Evolutionary conservation across 2,888 invertebrate species (phyloP), one percentile per base, ranked within the genome.

Genomic region (Trissolcus japonicus): DNA sequence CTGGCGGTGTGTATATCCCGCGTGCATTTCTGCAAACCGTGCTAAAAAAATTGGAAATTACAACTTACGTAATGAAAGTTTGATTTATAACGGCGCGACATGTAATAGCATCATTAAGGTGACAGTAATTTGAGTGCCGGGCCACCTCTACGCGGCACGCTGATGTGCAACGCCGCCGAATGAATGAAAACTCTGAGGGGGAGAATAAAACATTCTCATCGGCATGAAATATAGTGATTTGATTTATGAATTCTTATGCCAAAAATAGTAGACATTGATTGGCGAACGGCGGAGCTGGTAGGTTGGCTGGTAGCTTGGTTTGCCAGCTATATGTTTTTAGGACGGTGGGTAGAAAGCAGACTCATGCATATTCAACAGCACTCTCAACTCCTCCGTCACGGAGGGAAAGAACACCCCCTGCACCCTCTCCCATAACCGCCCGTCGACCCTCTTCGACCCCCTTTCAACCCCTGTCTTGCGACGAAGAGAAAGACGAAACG

Each of bases 291-390:
- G 56, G 63, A 63, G 75, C 54, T 65, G 67, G 72, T 56, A 66
- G 61, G 74, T 65, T 68, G 74, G 66, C 66, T 65, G 80, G 73
- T 72, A 69, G 68, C 81, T 82, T 80, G 82, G 78, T 81, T 81
- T 80, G 81, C 82, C 83, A 84, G 82, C 81, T 83, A 84, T 85
- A 89, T 89, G 89, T 89, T 89, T 89, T 89, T 88, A 87, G 89
- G 88, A 87, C 84, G 88, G 88, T 85, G 84, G 86, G 86, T 88
- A 89, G 86, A 86, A 83, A 84, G 83, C 82, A 82, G 85, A 80
- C 85, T 89, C 88, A 88, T 89, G 89, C 89, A 89, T 89, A 89
- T 89, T 88, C 89, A 89, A 88, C 87, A 85, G 88, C 86, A 89
- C 88, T 88, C 87, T 88, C 87, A 86, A 88, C 88, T 88, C 88